Evolutionary conservation across 2,888 invertebrate species (phyloP).

Genomic region (Aporophyla nigra): DNA sequence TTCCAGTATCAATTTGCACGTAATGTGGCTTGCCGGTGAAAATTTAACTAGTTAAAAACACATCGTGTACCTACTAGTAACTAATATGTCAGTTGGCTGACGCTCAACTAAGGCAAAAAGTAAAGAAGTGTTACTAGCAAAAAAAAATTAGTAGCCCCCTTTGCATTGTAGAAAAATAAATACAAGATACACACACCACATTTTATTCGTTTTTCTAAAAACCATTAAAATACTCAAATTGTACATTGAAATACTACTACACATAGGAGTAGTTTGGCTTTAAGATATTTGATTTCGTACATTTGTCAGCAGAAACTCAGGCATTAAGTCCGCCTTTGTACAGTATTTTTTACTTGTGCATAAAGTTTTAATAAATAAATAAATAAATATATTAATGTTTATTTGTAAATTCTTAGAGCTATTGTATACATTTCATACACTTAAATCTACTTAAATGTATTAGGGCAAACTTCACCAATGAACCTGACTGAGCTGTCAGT

Average conservation of each 20-base stretch:
- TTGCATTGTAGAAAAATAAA: neutral
- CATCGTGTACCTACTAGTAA: neutral
- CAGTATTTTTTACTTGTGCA: too few relatives aligned
- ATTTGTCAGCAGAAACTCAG: neutral
- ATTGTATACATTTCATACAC: neutral
- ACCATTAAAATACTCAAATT: neutral
- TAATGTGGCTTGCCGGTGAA: neutral
- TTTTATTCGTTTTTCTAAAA: neutral
- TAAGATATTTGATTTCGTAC: neutral
- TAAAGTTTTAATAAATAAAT: too few relatives aligned
- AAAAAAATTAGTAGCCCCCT: too few relatives aligned
- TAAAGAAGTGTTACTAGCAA: neutral
- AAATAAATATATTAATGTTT: too few relatives aligned
- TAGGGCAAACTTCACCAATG: neutral
- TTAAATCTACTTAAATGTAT: neutral
- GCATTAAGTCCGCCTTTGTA: too few relatives aligned
- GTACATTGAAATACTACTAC: neutral
- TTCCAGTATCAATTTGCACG: neutral
- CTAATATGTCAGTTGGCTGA: neutral
- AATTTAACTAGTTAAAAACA: neutral
- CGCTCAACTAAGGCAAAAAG: neutral
- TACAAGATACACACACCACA: neutral
- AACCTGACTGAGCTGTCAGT: neutral
- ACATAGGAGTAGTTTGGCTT: neutral
- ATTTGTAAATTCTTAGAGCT: neutral